phyloP scores from a whole-genome alignment of 1,140 invertebrate species.

The Vollenhovia emeryi region DNA sequence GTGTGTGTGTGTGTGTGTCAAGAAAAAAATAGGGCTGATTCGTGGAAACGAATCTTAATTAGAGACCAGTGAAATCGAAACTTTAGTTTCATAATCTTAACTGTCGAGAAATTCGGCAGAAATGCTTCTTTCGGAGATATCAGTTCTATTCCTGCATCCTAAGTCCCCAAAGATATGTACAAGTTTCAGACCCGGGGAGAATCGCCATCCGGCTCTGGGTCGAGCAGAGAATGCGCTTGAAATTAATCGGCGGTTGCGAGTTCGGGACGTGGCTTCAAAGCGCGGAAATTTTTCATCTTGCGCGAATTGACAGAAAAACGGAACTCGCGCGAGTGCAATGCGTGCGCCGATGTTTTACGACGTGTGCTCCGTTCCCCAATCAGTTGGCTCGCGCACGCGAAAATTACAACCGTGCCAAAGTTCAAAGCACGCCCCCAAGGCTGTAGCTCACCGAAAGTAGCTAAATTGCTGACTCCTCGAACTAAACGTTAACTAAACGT shows the following conservation, averaged over 20 bases:
- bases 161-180: not conserved
- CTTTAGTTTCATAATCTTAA: not conserved
- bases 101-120: not conserved
- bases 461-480: constrained; percentile 69
- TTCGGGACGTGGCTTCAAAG: not conserved
- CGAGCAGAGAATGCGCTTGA: not conserved
- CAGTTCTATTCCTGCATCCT: not conserved
- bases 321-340: constrained; percentile 31
- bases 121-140: not conserved
- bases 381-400: constrained; percentile 65
- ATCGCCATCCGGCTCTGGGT: not conserved
- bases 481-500: constrained; percentile 3
- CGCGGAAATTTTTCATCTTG: not conserved
- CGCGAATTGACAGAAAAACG: not conserved
- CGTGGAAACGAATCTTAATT: not conserved
- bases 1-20: too few species aligned
- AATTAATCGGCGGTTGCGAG: not conserved
- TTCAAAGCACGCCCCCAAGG: constrained; percentile 77
- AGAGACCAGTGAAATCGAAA: not conserved
- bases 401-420: constrained; percentile 78
- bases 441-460: constrained; percentile 76
- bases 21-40: not conserved
- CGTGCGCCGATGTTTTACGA: constrained; percentile 67
- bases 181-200: not conserved
- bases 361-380: constrained; percentile 63